Conservation (phyloP, 37 sponge, comb jelly and placozoan genomes). For the Halichondria panicea region DNA sequence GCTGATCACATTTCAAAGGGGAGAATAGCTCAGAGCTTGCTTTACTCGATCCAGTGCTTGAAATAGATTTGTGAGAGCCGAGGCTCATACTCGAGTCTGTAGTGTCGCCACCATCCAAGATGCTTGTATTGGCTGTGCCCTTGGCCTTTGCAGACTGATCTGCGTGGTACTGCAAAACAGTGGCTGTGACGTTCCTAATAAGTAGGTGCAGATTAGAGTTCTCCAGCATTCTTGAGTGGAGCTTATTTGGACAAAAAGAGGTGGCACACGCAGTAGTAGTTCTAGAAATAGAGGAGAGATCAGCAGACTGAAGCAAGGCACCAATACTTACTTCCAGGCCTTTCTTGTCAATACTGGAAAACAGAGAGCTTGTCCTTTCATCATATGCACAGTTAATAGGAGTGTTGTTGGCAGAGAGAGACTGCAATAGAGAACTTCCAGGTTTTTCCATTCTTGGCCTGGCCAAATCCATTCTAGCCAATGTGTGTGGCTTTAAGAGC, state of each 20-base stretch:
- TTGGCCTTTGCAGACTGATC: slow-evolving; percentile 25
- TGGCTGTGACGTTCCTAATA: no score
- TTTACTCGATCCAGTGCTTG: slow-evolving; percentile 6
- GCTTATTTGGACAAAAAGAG: not conserved
- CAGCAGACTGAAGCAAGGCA: slow-evolving; percentile 6
- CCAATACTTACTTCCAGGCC: slow-evolving; percentile 7
- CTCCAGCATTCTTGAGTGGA: slow-evolving; percentile 18
- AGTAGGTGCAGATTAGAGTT: no score
- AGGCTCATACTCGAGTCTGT: no score
- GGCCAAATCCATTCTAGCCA: slow-evolving; percentile 24
- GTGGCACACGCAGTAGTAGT: not conserved
- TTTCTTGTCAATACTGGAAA: slow-evolving; percentile 5
- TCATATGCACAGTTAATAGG: not conserved
- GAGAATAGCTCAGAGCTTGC: not conserved
- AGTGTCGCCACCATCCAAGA: slow-evolving; percentile 2
- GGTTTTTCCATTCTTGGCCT: not conserved
- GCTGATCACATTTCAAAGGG: slow-evolving; percentile 21
- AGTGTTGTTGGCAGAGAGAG: slow-evolving; percentile 18
- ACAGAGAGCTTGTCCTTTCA: not conserved
- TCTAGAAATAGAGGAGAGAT: not conserved
- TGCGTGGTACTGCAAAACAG: slow-evolving; percentile 14
- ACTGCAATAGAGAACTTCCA: not conserved
- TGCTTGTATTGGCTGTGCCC: not conserved
- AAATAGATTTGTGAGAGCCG: not conserved
- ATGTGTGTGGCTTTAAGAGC: slow-evolving; percentile 32